Conservation (phyloP, 2,888 invertebrate species). For the Pollenia amentaria region DNA sequence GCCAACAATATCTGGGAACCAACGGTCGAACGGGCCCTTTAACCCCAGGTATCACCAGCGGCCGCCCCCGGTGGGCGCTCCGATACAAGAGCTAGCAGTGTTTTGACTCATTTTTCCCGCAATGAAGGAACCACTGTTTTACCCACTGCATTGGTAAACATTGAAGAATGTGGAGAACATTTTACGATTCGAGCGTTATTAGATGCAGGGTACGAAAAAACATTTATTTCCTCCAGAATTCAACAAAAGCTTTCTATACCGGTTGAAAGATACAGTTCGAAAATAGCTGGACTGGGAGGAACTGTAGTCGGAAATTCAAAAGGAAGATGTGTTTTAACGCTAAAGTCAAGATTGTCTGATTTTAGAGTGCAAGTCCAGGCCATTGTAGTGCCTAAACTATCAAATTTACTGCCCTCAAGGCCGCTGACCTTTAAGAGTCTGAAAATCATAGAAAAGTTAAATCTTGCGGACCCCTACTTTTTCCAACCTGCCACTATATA, state of each 20-base stretch:
- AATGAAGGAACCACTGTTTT: not conserved
- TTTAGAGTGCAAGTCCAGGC: not conserved
- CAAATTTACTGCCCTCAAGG: slow-evolving; percentile 1
- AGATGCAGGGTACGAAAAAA: slow-evolving; percentile 1
- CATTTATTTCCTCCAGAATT: not conserved
- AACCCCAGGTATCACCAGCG: not conserved
- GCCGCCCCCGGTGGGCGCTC: not conserved
- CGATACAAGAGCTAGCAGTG: too few relatives aligned
- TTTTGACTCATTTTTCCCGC: not conserved
- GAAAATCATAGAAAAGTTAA: not conserved
- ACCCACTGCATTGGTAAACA: not conserved
- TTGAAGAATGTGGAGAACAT: not conserved
- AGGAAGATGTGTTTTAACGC: not conserved
- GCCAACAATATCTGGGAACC: not conserved
- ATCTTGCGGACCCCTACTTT: not conserved
- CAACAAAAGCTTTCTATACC: not conserved
- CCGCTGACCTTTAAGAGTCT: not conserved
- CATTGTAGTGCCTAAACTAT: not conserved
- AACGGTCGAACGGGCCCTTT: not conserved
- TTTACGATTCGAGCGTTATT: slow-evolving; percentile 5
- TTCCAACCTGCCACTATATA: not conserved
- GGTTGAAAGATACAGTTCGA: not conserved
- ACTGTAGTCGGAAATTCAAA: slow-evolving; percentile 1
- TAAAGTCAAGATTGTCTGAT: slow-evolving; percentile 8
- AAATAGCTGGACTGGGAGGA: not conserved